phyloP scores from a whole-genome alignment of 2,888 invertebrate genomes.

The Drosophila lacicola region DNA sequence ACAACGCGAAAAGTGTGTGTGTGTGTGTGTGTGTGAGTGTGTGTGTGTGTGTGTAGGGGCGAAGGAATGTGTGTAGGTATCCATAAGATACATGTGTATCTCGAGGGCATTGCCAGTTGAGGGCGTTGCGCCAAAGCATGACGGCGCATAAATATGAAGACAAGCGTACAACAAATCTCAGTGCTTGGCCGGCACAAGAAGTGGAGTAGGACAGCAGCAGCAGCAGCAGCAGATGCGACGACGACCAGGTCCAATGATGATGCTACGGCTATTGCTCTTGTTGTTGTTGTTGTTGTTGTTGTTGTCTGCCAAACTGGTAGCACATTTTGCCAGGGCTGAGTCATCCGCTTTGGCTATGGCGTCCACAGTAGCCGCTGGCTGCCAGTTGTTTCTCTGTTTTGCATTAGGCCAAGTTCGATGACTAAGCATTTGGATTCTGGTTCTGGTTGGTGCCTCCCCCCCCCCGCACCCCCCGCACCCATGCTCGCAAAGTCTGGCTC shows the following conservation, averaged over 20 bases:
- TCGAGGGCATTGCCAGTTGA: conserved; percentile 66
- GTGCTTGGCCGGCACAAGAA: conserved; percentile 52
- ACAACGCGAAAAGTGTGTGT: conserved; percentile 32
- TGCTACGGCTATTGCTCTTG: conserved; percentile 17
- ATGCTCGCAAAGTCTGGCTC: conserved; percentile 4
- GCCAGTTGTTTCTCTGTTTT: conserved; percentile 53
- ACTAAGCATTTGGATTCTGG: conserved; percentile 69
- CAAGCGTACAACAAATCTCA: conserved; percentile 43
- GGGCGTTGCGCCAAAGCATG: conserved; percentile 74
- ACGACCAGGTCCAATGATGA: conserved; percentile 30
- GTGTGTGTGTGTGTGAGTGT: conserved; percentile 2
- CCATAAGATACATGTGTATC: conserved; percentile 67
- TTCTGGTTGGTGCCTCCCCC: conserved; percentile 16
- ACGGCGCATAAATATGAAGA: conserved; percentile 65
- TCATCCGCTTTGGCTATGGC: conserved; percentile 36
- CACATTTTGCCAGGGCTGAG: conserved; percentile 66
- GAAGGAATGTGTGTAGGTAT: conserved; percentile 50
- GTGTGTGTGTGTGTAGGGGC: conserved; percentile 11
- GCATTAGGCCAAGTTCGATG: conserved; percentile 79
- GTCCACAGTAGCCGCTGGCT: conserved; percentile 53
- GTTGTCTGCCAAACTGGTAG: conserved; percentile 66
- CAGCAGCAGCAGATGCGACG: conserved; percentile 35
- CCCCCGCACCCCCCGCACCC: too few species aligned
- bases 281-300: conserved; percentile 20
- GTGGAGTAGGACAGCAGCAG: conserved; percentile 66